Evolutionary conservation across 2,113 vertebrate genomes (phyloP).

Genomic region (Vulpes lagopus): DNA sequence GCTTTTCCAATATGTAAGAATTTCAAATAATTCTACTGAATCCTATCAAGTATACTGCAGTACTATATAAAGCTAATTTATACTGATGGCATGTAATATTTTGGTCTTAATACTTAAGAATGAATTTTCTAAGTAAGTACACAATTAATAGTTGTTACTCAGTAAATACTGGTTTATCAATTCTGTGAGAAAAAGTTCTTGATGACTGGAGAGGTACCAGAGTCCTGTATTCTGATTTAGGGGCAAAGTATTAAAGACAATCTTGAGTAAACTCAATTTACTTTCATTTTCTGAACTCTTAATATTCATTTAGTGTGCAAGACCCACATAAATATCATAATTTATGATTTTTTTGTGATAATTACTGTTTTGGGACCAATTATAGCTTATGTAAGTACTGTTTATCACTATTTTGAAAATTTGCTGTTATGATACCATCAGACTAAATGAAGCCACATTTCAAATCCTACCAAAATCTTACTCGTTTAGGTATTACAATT

Average conservation of each 20-base stretch:
- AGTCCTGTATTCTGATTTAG: neutral
- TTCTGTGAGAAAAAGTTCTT: constrained; percentile 54
- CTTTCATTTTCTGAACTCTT: neutral
- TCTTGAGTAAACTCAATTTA: neutral
- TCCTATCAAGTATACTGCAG: neutral
- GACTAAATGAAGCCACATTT: constrained; percentile 41
- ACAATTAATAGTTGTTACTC: constrained; percentile 2
- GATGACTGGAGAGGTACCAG: neutral
- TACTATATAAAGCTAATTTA: constrained; percentile 35
- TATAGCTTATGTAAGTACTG: neutral
- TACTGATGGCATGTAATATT: neutral
- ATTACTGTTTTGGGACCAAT: neutral
- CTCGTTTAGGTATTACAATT: neutral
- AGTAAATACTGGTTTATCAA: constrained; percentile 1
- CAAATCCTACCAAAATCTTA: constrained; percentile 43
- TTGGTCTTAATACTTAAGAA: constrained; percentile 20
- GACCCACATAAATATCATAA: neutral
- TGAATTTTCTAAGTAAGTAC: neutral
- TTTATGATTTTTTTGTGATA: neutral
- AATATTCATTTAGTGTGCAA: neutral
- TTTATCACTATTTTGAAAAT: constrained; percentile 4
- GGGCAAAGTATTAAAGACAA: neutral
- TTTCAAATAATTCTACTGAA: constrained; percentile 7
- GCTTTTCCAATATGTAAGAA: constrained; percentile 36
- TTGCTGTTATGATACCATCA: neutral